Evolutionary conservation across 2,113 vertebrate genomes (phyloP).

Genomic region (Pseudorhombus dupliciocellatus): DNA sequence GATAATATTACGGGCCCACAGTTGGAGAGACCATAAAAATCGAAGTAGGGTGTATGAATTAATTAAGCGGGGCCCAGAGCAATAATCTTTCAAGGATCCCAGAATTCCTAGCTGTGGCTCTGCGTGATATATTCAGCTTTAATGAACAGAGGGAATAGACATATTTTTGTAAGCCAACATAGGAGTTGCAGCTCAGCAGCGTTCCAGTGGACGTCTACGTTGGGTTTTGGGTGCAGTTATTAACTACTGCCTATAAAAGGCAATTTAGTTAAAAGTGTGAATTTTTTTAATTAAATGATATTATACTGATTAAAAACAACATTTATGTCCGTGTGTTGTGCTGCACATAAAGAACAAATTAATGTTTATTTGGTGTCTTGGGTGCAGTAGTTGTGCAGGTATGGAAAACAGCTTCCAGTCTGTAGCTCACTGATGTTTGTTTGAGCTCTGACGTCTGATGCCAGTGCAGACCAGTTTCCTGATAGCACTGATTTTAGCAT

Average conservation of each 20-base stretch:
- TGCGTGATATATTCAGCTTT: constrained; percentile 60
- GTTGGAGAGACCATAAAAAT: constrained; percentile 68
- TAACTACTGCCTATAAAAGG: constrained; percentile 29
- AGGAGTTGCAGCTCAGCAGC: constrained; percentile 22
- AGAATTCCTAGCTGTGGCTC: constrained; percentile 55
- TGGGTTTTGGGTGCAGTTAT: constrained; percentile 32
- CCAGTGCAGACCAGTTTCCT: no score
- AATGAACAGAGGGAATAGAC: constrained; percentile 72
- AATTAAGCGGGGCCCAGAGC: constrained; percentile 71
- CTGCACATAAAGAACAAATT: constrained; percentile 1
- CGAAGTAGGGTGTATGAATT: constrained; percentile 71
- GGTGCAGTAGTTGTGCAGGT: background rate
- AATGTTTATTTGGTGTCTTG: constrained; percentile 1
- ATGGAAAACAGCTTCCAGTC: background rate
- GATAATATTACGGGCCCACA: constrained; percentile 62
- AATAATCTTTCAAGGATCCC: constrained; percentile 67
- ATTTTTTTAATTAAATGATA: constrained; percentile 30
- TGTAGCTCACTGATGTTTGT: background rate
- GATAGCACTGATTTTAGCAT: no score
- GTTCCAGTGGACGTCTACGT: constrained; percentile 12
- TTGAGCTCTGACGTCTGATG: background rate
- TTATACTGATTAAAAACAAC: constrained; percentile 11
- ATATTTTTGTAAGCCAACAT: constrained; percentile 35
- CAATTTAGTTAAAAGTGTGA: constrained; percentile 45
- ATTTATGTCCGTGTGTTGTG: constrained; percentile 6